phyloP scores from a whole-genome alignment of 1,140 invertebrate species.

The Apis cerana region DNA sequence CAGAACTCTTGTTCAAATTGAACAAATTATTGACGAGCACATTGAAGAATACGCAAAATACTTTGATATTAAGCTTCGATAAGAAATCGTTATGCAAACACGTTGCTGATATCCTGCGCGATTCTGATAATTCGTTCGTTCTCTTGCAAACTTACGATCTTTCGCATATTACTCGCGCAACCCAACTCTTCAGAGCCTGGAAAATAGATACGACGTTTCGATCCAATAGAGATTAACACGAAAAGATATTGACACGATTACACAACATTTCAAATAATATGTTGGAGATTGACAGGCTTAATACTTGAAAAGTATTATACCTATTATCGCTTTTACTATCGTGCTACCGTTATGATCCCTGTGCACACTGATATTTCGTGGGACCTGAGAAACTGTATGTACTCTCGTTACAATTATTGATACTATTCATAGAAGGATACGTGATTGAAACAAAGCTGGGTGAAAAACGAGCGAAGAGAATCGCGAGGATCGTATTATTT shows the following conservation, averaged over 20 bases:
- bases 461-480: background rate
- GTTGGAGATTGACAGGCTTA: conserved; percentile 34
- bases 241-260: background rate
- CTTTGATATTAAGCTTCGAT: conserved; percentile 47
- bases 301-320: conserved; percentile 10
- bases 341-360: conserved; percentile 31
- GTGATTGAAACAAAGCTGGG: background rate
- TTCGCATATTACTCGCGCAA: background rate
- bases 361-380: conserved; percentile 55
- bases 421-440: background rate
- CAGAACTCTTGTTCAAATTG: conserved; percentile 43
- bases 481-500: no score
- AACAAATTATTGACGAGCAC: conserved; percentile 65
- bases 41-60: conserved; percentile 52
- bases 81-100: conserved; percentile 69
- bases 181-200: background rate
- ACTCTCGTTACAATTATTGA: conserved; percentile 4
- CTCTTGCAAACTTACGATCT: conserved; percentile 33
- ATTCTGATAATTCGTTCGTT: conserved; percentile 58
- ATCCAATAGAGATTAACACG: background rate
- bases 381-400: conserved; percentile 13
- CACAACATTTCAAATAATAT: background rate
- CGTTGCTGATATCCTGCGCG: conserved; percentile 40
- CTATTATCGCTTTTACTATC: conserved; percentile 32
- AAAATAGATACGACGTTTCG: background rate